Conservation (phyloP, 2,797 vertebrate species). For the Gymnoscopelus braueri region DNA sequence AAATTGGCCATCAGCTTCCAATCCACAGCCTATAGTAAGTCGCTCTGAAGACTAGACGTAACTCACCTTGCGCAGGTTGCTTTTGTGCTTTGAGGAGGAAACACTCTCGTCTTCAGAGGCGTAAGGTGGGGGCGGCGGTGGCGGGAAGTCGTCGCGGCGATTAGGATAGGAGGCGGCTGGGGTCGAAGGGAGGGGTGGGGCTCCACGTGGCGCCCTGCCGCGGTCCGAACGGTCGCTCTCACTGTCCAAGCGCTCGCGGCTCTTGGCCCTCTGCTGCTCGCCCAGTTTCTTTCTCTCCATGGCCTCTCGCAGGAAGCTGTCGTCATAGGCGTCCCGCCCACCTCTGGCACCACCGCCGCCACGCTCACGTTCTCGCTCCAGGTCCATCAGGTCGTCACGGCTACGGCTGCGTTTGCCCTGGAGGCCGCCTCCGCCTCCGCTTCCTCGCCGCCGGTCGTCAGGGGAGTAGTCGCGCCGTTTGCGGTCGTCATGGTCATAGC, state of each 20-base stretch:
- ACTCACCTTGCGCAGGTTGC: constrained; percentile 86
- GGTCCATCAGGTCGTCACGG: constrained; percentile 86
- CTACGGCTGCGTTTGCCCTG: constrained; percentile 83
- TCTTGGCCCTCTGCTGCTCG: constrained; percentile 79
- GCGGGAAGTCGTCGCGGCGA: constrained; percentile 62
- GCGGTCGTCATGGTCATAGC: constrained; percentile 64
- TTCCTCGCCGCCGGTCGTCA: constrained; percentile 53
- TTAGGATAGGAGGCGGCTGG: constrained; percentile 71
- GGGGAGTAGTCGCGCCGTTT: constrained; percentile 77
- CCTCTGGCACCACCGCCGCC: constrained; percentile 39
- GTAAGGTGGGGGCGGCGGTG: constrained; percentile 68
- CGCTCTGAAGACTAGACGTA: too few species aligned
- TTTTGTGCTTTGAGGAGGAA: constrained; percentile 84
- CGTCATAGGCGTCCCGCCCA: constrained; percentile 79
- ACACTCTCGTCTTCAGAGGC: constrained; percentile 85
- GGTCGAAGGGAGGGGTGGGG: constrained; percentile 76
- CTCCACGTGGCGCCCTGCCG: constrained; percentile 64
- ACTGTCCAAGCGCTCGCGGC: constrained; percentile 79
- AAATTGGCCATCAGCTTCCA: too few species aligned
- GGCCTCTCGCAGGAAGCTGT: constrained; percentile 85
- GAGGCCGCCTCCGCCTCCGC: constrained; percentile 54
- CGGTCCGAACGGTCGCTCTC: constrained; percentile 74
- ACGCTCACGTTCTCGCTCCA: constrained; percentile 67
- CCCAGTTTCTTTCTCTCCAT: constrained; percentile 84
- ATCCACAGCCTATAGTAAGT: too few species aligned